Evolutionary conservation across 2,888 invertebrate species (phyloP).

Genomic region (Argyra leucocephala): DNA sequence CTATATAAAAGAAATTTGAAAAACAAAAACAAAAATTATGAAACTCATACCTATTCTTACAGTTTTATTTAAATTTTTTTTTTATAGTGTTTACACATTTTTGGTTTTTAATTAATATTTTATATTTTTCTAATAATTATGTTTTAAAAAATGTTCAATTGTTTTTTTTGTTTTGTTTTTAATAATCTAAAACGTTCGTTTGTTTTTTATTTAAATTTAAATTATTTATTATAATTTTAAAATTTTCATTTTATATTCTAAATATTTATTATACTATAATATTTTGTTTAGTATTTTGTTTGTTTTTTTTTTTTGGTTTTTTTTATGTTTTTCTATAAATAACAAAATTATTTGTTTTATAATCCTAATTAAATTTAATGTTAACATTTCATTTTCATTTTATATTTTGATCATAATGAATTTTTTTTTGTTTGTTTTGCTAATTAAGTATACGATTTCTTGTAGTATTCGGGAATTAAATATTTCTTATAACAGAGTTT

Average conservation of each 20-base stretch:
- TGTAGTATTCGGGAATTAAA: too few relatives aligned
- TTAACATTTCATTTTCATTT: slow-evolving; percentile 1
- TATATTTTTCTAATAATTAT: not conserved
- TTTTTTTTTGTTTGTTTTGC: not conserved
- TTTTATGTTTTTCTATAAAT: not conserved
- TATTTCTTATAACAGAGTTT: too few relatives aligned
- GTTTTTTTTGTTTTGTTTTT: not conserved
- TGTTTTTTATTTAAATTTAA: not conserved
- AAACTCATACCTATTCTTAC: not conserved
- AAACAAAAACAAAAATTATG: too few relatives aligned
- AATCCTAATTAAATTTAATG: not conserved
- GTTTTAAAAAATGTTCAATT: not conserved
- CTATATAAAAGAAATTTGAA: too few relatives aligned
- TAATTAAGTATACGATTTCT: not conserved
- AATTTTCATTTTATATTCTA: not conserved
- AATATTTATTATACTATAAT: not conserved
- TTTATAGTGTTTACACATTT: too few relatives aligned
- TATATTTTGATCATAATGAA: not conserved
- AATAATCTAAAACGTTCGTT: not conserved
- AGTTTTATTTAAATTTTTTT: too few relatives aligned
- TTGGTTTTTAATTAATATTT: not conserved
- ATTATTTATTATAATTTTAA: not conserved
- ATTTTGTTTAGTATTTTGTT: not conserved
- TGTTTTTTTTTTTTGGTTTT: not conserved
- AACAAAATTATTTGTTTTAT: not conserved